phyloP scores from a whole-genome alignment of 2,888 invertebrate genomes.

The Ligdia adustata region DNA sequence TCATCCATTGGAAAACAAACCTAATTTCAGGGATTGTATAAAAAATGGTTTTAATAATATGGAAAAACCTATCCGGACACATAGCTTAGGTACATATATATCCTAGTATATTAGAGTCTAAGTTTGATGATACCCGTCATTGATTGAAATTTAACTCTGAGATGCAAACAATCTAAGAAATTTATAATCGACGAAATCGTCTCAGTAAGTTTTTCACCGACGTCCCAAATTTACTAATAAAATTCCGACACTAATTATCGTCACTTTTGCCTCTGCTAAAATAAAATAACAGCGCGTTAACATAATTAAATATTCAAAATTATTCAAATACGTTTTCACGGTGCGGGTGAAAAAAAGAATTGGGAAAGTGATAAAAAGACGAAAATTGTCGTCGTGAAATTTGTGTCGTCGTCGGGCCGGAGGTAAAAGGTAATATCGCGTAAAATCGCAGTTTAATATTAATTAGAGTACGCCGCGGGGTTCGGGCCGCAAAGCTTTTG shows the following conservation, averaged over 20 bases:
- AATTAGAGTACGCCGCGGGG: constrained; percentile 47
- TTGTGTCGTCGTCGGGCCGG: constrained; percentile 33
- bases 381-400: constrained; percentile 33
- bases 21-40: too few relatives aligned
- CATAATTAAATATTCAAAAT: constrained; percentile 24
- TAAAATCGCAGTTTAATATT: constrained; percentile 57
- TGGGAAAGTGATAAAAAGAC: constrained; percentile 26
- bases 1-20: too few relatives aligned
- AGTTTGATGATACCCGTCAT: too few relatives aligned
- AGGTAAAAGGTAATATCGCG: constrained; percentile 33
- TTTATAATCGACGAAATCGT: too few relatives aligned
- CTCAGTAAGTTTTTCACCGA: not conserved
- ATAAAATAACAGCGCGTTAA: constrained; percentile 5
- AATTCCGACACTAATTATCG: constrained; percentile 10
- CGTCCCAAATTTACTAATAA: not conserved
- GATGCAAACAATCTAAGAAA: too few relatives aligned
- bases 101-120: too few relatives aligned
- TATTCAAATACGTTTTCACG: constrained; percentile 18
- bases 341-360: constrained; percentile 19
- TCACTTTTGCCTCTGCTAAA: not conserved
- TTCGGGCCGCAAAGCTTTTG: constrained; percentile 47
- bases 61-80: too few relatives aligned
- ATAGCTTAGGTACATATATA: too few relatives aligned
- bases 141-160: too few relatives aligned
- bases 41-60: too few relatives aligned